A percentile compares a stretch with the other conserved stretches of the same genome.
These are phyloP conservation scores for Neodiprion virginianus DNA, from an alignment of 1,140 invertebrate genomes.

Conservation along the genomic window DNA sequence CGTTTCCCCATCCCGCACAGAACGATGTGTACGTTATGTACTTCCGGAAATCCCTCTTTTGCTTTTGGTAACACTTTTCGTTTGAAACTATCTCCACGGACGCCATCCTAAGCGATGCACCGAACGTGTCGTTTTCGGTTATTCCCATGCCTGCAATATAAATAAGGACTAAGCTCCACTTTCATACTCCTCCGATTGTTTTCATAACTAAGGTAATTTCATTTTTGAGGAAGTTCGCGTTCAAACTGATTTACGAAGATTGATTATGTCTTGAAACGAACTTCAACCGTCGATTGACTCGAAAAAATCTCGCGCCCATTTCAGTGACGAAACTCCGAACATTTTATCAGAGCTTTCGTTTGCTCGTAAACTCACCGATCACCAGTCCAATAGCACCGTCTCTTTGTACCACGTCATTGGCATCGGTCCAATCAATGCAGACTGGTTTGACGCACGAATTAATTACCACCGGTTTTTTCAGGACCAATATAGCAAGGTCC, in stretches of 20 bases:
- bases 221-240: too few relatives aligned
- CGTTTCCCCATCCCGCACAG: slow-evolving; percentile 58
- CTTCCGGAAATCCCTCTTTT: slow-evolving; percentile 55
- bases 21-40: slow-evolving; percentile 59
- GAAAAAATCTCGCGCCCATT: too few relatives aligned
- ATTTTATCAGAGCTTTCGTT: slow-evolving; percentile 8
- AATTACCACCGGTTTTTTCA: slow-evolving; percentile 42
- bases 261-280: too few relatives aligned
- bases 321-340: background rate
- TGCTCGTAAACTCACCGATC: slow-evolving; percentile 40
- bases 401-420: slow-evolving; percentile 34
- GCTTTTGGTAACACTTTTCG: slow-evolving; percentile 46
- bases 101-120: slow-evolving; percentile 41
- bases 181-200: background rate
- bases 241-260: too few relatives aligned
- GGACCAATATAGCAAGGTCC: slow-evolving; percentile 56
- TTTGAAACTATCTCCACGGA: slow-evolving; percentile 45
- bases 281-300: too few relatives aligned
- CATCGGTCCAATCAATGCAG: slow-evolving; percentile 53
- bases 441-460: slow-evolving; percentile 45
- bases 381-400: slow-evolving; percentile 41
- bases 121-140: slow-evolving; percentile 55
- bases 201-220: too few relatives aligned
- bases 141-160: slow-evolving; percentile 56
- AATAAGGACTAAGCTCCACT: slow-evolving; percentile 16